Conservation (phyloP, 2,797 vertebrate species). For the Notolepis coatsorum region DNA sequence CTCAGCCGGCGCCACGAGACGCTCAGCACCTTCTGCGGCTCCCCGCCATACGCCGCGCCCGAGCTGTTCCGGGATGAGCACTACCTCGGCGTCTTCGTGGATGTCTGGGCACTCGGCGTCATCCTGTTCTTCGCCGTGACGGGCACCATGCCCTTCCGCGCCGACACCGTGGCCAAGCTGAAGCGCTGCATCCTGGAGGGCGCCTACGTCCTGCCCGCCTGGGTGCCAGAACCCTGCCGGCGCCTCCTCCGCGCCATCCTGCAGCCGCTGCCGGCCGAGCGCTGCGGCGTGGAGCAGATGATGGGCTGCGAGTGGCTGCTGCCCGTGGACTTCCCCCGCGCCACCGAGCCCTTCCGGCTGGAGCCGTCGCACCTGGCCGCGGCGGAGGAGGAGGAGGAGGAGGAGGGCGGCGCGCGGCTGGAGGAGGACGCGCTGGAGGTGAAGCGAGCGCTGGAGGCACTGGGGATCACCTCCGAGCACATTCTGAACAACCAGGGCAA, state of each 20-base stretch:
- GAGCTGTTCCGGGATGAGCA: slow-evolving; percentile 95
- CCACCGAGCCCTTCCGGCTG: slow-evolving; percentile 89
- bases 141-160: slow-evolving; percentile 93
- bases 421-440: slow-evolving; percentile 90
- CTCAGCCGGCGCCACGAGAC: slow-evolving; percentile 90
- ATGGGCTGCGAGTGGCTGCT: slow-evolving; percentile 94
- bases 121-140: slow-evolving; percentile 95
- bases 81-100: slow-evolving; percentile 90
- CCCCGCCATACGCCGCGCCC: slow-evolving; percentile 94
- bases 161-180: slow-evolving; percentile 94
- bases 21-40: slow-evolving; percentile 96
- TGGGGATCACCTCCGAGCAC: slow-evolving; percentile 93
- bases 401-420: slow-evolving; percentile 88
- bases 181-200: slow-evolving; percentile 96
- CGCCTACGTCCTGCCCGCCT: slow-evolving; percentile 82
- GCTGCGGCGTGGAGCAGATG: slow-evolving; percentile 89
- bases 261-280: slow-evolving; percentile 86
- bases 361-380: slow-evolving; percentile 90
- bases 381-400: slow-evolving; percentile 87
- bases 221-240: slow-evolving; percentile 89
- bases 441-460: slow-evolving; percentile 82
- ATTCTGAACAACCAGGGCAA: slow-evolving; percentile 91
- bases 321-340: slow-evolving; percentile 86
- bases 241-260: slow-evolving; percentile 90
- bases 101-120: slow-evolving; percentile 96